A percentile compares a stretch with the other conserved stretches of the same genome.
These are phyloP conservation scores for Menura novaehollandiae DNA, from an alignment of 2,113 vertebrate species.

Conservation along the genomic window DNA sequence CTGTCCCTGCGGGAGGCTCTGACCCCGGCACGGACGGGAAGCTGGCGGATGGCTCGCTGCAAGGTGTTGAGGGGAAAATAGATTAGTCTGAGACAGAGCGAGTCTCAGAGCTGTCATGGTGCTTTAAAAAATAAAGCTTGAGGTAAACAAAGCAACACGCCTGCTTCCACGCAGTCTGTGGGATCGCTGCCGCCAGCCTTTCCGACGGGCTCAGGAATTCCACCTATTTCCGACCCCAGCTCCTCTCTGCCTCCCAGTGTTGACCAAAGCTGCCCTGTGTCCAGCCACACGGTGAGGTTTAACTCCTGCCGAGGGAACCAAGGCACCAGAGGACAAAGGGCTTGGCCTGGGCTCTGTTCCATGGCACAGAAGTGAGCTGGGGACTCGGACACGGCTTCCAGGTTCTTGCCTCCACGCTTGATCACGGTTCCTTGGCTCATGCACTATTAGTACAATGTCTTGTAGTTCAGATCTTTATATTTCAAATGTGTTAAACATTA, in stretches of 20 bases:
- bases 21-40: neutral
- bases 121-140: constrained; percentile 36
- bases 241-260: neutral
- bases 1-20: neutral
- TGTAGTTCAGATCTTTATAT: neutral
- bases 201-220: constrained; percentile 10
- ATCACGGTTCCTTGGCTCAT: accelerated
- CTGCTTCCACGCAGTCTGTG: constrained; percentile 24
- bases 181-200: neutral
- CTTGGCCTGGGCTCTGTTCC: neutral
- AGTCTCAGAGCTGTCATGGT: neutral
- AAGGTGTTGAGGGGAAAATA: constrained; percentile 53
- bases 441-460: neutral
- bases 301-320: neutral
- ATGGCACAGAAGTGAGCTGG: accelerated
- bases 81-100: neutral
- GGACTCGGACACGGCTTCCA: accelerated
- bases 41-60: neutral
- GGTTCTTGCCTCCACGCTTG: too few species aligned
- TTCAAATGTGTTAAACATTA: neutral
- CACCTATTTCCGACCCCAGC: constrained; percentile 41
- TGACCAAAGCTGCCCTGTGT: neutral
- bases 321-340: neutral
- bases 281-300: accelerated
- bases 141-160: constrained; percentile 37